Base-by-base conservation (phyloP, 2,888 invertebrate species). In the Icerya purchasi region DNA sequence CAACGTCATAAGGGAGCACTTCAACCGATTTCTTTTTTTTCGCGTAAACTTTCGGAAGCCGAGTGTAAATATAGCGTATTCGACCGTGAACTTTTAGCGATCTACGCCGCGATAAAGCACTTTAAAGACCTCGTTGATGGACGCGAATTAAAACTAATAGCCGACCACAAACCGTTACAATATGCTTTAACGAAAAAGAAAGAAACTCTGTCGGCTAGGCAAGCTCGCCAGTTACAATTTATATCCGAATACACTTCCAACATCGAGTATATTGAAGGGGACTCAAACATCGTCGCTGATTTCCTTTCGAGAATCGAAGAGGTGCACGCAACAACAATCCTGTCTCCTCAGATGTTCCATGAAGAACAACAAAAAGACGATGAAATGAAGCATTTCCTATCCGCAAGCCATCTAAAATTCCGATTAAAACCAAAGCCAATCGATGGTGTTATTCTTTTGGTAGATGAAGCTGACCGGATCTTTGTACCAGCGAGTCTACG, bases 1-100 rank as follows among this genome's bases (percentile, higher is more conserved):
- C 72, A 72, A 62, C 19, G 62, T 10, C 21, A 53, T 3, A 53
- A 23, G 8, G 52, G 19, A 23, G 5, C 22, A 3, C 51, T 50
- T 20, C 49, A 60, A 57, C 64, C 64, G 50, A 24, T 64, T 5
- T 61, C 60, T 24, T 64, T 63, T 51, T 64, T 62, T 51, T 64
- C 63, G 8, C 55, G 57, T 53, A 61, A 59, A 22, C 55, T 64
- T 14, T 49, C 56, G 8, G 14, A 22, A 1, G 51, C 62, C 21
- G 59, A 65, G 24, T 10, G 20, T 23, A 53, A 57, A 36, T 64
- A 63, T 21, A 59, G 61, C 52, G 56, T 62, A 1, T 62, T 62
- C 52, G 61, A 64, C 24, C 18, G 63, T 2, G 64, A 64, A 55
- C 50, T 64, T 1, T 36, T 64, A 10, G 63, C 64, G 2, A 58